A percentile compares a stretch with the other conserved stretches of the same genome.
Conservation (phyloP, 2,888 invertebrate species). For the Lamellibrachia satsuma region DNA sequence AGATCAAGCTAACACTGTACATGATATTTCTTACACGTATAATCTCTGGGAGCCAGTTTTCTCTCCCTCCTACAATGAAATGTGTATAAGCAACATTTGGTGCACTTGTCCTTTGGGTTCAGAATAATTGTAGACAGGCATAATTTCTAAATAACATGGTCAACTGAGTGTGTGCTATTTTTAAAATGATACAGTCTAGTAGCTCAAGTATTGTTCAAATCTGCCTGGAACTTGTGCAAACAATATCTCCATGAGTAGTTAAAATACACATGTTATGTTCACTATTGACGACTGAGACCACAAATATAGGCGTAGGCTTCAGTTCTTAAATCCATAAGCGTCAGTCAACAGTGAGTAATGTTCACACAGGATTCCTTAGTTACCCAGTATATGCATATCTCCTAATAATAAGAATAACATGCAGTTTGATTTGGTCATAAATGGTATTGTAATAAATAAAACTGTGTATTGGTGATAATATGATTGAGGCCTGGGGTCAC, state of each 20-base stretch:
- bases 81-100: no score
- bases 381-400: no score
- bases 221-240: neutral
- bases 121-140: no score
- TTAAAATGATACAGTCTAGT: neutral
- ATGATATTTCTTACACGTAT: no score
- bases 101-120: no score
- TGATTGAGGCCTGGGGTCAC: neutral
- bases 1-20: no score
- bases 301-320: neutral
- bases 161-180: neutral
- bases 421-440: no score
- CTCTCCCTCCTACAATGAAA: no score
- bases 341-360: neutral
- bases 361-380: no score
- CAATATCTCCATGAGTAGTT: neutral
- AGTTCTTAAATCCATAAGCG: neutral
- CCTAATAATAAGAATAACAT: no score
- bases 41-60: no score
- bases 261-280: neutral
- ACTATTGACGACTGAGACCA: neutral
- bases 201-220: neutral
- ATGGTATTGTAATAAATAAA: neutral
- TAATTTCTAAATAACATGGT: no score
- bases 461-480: neutral